Evolutionary conservation across 2,797 vertebrate genomes (phyloP), one percentile per base, ranked within the genome.

Genomic region (Enteromius trimaculatus): DNA sequence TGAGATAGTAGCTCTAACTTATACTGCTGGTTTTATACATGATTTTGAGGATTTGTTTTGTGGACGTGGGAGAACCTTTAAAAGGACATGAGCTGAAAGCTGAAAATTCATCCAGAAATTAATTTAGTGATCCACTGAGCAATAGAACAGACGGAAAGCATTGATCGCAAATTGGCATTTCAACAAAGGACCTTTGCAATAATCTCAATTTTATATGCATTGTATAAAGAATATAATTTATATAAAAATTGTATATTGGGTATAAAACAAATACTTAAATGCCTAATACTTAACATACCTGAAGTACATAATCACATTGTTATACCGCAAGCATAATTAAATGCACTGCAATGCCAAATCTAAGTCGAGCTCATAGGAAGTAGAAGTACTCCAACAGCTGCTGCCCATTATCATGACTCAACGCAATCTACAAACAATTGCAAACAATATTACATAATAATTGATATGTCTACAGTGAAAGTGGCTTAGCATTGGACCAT

Each of bases 281-380:
- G 58, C 58, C 23, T 64, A 37, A 53, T 86, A 86, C 76, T 90
- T 86, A 84, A 87, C 90, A 85, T 87, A 89, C 90, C 90, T 88
- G 85, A 91, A 90, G 72, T 66, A 86, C 79, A 92, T 19, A 76
- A 69, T 86, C 81, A 85, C 55, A 83, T 62, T 65, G 60, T 83
- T 84, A 77, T 84, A 85, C 58, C 55, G 55, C 51, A 79, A 64
- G 53, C 49, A 55, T 39, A 79, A 29, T 58, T 71, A 82, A 77
- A 86, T 77, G 64, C 79, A 76, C 71, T 71, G 42, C 42, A 70
- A 77, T 72, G 72, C 68, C 68, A 58, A 42, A 80, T 84, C 42
- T 47, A 65, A 62, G 49, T 7, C 68, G 14, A 53, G 62, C 58
- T 65, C 55, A 53, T 19, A 62, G 26, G 17, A 55, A 70, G 42